These are phyloP conservation scores for Coendou prehensilis DNA, from an alignment of 2,797 vertebrate genomes.

Conservation along the genomic window DNA sequence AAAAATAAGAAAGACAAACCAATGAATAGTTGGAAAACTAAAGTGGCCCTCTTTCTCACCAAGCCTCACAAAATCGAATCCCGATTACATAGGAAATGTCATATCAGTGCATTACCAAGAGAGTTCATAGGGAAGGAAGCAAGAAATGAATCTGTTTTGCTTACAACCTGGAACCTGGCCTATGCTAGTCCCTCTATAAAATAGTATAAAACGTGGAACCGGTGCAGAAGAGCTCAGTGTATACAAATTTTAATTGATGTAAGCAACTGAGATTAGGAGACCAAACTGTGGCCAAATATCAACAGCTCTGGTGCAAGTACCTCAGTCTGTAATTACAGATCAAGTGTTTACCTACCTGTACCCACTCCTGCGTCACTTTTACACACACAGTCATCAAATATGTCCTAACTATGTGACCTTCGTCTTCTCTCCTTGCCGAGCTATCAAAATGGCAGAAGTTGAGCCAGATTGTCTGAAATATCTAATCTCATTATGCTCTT, in stretches of 20 bases:
- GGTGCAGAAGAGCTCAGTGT: constrained; percentile 42
- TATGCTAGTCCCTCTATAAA: background rate
- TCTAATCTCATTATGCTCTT: background rate
- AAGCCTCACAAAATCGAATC: constrained; percentile 31
- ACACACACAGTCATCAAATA: constrained; percentile 5
- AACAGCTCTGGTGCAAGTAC: background rate
- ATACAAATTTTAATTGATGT: constrained; percentile 55
- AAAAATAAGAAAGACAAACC: background rate
- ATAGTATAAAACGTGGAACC: constrained; percentile 19
- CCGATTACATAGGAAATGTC: background rate
- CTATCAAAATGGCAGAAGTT: background rate
- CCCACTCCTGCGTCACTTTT: constrained; percentile 31
- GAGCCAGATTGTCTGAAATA: constrained; percentile 28
- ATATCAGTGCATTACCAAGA: background rate
- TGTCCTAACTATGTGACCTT: background rate
- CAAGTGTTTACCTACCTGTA: constrained; percentile 32
- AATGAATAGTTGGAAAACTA: constrained; percentile 8
- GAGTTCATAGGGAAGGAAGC: background rate
- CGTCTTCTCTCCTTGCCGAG: constrained; percentile 23
- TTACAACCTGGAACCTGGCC: constrained; percentile 33
- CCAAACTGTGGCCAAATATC: background rate
- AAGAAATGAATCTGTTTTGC: background rate
- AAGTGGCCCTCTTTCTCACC: background rate
- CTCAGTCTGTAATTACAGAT: constrained; percentile 37
- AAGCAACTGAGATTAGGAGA: constrained; percentile 54